Base-by-base conservation (phyloP, 23 tunicate species). In the Halocynthia roretzi region DNA sequence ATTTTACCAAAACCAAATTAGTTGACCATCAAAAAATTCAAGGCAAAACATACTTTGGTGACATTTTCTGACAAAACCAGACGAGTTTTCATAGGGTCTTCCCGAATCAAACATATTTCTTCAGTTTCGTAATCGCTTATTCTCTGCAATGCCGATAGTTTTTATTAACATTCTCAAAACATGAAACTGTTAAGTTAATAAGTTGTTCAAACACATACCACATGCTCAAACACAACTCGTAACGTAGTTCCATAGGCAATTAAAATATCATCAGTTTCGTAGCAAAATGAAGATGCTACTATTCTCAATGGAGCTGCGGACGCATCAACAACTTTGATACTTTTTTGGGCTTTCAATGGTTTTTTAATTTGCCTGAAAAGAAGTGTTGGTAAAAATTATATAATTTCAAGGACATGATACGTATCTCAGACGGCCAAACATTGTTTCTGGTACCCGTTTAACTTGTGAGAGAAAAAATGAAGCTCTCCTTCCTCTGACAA, bases 1-100 rank as follows among this genome's bases (percentile, higher is more conserved):
- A 31, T 31, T 31, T 31, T 4, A 31, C 44, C 44, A 31, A 54
- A 57, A 57, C 61, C 56, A 50, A 62, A 61, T 71, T 15, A 15
- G n/a, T 60, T 60, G n/a, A 15, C 64, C n/a, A 60, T 17, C 12
- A 5, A 67, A 20, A 67, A 2, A 18, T 15, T 19, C 31, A 10
- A 75, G 55, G 17, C 10, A 53, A 53, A 23, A 18, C 80, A 62
- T 51, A 90, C 97, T 71, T 85, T 90, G 7, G 71, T 6, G 2
- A 82, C 77, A 53, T 81, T 77, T 73, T 71, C 68, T 21, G 81
- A 86, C 67, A 77, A 9, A 51, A 22, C 75, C 12, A 85, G 53
- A 5, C 76, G 68, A 50, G 56, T 76, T 72, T 85, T 81, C 62
- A 83, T 66, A 5, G 97, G 97, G 55, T 90, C 86, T 77, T 90